Base-by-base conservation (phyloP, 2,888 invertebrate species). In the Myathropa florea region DNA sequence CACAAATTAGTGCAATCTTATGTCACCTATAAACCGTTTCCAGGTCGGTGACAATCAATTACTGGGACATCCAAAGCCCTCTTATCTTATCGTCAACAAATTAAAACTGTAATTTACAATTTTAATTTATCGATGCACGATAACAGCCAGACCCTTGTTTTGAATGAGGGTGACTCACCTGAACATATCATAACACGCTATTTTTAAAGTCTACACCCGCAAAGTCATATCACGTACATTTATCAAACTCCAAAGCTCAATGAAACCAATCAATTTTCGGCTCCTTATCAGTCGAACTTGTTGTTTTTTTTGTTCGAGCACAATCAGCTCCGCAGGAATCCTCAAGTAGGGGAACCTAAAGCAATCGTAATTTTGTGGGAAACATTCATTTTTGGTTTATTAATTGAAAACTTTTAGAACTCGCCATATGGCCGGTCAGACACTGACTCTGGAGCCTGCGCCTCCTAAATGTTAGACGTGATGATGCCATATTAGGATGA, bases 71-170 rank as follows among this genome's bases (percentile, higher is more conserved):
- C 6, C 63, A 70, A 39, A 77, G 53, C 77, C 33, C 60, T 33
- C 30, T 12, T 77, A 77, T 77, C 77, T 77, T 70, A 77, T 77
- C 77, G 24, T 4, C 4, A 53, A 30, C 7, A 63, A 68, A 55
- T 77, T 68, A 53, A 28, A 68, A 57, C 55, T 77, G 77, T 77
- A 77, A 77, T 70, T 63, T 65, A 79, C 60, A 72, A 46, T 46
- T 7, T 65, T 21, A 64, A 78, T 57, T 70, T 39, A 63, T 71
- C 46, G 64, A 71, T 65, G 59, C n/a, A n/a, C 30, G 78, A 79
- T 71, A 64, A 18, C n/a, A 64, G 24, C 12, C 6, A 14, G 10
- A 21, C 10, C 1, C 24, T 28, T 21, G 21, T 46, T 46, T 28
- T 57, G 46, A 46, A 46, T 46, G 46, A n/a, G 18, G 18, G 46